Percentiles rank a stretch among this genome's conserved stretches.
These are phyloP conservation scores for Siderastrea radians DNA, from an alignment of 92 coral and sea anemone species.

Conservation along the genomic window DNA sequence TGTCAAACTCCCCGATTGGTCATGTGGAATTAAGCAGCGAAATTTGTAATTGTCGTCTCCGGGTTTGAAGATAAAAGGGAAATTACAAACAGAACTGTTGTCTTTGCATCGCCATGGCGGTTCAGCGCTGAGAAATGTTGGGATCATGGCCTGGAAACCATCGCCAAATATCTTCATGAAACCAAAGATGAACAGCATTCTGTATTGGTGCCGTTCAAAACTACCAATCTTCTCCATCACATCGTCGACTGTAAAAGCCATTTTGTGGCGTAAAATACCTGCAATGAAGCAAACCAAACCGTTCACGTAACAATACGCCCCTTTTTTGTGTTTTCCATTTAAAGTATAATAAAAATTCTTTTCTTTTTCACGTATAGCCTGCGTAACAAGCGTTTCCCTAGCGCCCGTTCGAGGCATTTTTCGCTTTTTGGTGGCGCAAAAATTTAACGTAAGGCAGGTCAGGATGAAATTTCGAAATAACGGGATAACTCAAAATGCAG, in stretches of 20 bases:
- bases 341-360: no score
- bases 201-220: slow-evolving; percentile 75
- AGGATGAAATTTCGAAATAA: no score
- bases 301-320: no score
- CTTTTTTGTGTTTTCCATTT: no score
- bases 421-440: no score
- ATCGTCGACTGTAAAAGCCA: slow-evolving; percentile 67
- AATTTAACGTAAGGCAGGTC: no score
- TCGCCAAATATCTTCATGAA: slow-evolving; percentile 62
- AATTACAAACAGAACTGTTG: slow-evolving; percentile 68
- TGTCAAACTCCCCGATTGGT: slow-evolving; percentile 73
- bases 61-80: slow-evolving; percentile 54
- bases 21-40: slow-evolving; percentile 72
- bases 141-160: slow-evolving; percentile 72
- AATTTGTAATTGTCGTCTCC: slow-evolving; percentile 56
- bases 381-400: no score
- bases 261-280: neutral
- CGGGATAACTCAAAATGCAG: no score
- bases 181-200: slow-evolving; percentile 58
- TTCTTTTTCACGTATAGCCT: no score
- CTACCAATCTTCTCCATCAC: slow-evolving; percentile 78
- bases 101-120: slow-evolving; percentile 79
- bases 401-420: no score
- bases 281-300: no score
- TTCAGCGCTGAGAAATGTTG: slow-evolving; percentile 77